Evolutionary conservation across 2,888 invertebrate genomes (phyloP).

Genomic region (Junonia oenone): DNA sequence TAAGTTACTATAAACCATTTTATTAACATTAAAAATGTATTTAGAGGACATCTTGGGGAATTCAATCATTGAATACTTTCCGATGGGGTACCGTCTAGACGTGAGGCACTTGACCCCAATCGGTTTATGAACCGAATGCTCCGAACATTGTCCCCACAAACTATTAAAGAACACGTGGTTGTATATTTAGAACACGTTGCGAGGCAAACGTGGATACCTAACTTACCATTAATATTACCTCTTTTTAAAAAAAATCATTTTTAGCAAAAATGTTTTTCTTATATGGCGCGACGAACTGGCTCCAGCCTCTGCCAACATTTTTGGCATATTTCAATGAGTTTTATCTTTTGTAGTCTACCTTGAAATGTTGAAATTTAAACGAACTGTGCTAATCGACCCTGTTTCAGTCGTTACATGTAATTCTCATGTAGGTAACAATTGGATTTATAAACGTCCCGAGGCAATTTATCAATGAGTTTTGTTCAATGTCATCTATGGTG

Average conservation of each 20-base stretch:
- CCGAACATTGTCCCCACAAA: slow-evolving; percentile 50
- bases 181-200: slow-evolving; percentile 49
- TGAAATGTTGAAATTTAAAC: slow-evolving; percentile 16
- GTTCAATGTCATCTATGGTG: slow-evolving; percentile 9
- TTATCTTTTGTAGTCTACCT: slow-evolving; percentile 15
- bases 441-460: not conserved
- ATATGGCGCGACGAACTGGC: not conserved
- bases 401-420: not conserved
- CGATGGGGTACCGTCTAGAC: slow-evolving; percentile 40
- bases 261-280: not conserved
- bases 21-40: not conserved
- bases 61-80: not conserved
- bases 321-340: slow-evolving; percentile 13
- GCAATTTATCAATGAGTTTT: slow-evolving; percentile 1
- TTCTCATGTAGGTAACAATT: slow-evolving; percentile 7
- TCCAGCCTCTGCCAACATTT: not conserved
- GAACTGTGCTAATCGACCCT: slow-evolving; percentile 8
- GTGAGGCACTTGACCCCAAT: slow-evolving; percentile 59
- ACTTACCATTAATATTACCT: not conserved
- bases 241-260: not conserved
- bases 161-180: slow-evolving; percentile 54
- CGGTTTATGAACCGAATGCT: slow-evolving; percentile 43
- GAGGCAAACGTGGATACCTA: slow-evolving; percentile 24
- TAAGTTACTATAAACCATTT: no score
- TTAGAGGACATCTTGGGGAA: not conserved